Conservation (phyloP, 2,888 invertebrate genomes). For the Serripes groenlandicus region DNA sequence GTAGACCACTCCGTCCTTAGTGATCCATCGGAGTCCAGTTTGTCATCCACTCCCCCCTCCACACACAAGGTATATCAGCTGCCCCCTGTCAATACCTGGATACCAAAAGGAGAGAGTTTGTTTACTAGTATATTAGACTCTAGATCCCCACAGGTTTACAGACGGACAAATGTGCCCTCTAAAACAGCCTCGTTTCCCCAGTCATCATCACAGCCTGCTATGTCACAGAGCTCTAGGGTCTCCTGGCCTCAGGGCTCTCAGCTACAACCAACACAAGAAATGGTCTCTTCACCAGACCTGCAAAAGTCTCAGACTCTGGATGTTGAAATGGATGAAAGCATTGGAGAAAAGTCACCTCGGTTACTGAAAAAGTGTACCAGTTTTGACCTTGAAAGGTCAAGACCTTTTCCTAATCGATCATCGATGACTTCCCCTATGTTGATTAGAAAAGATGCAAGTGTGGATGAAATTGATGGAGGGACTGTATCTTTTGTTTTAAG, state of each 20-base stretch:
- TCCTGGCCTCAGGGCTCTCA: conserved; percentile 61
- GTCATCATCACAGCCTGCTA: conserved; percentile 21
- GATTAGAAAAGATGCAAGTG: conserved; percentile 40
- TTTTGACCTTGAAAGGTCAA: conserved; percentile 65
- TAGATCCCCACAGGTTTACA: conserved; percentile 65
- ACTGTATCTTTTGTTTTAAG: not conserved
- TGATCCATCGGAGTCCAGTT: conserved; percentile 13
- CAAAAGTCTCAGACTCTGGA: not conserved
- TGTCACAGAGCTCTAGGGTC: conserved; percentile 37
- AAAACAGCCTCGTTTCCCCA: conserved; percentile 55
- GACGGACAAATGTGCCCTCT: conserved; percentile 30
- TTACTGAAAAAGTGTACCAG: conserved; percentile 63
- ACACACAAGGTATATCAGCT: conserved; percentile 51
- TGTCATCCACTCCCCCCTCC: conserved; percentile 13
- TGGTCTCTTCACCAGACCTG: not conserved
- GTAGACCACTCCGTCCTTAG: conserved; percentile 43
- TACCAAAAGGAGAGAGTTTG: conserved; percentile 60
- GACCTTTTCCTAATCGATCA: conserved; percentile 62
- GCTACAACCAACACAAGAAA: not conserved
- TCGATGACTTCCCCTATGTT: conserved; percentile 52
- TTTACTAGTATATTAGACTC: conserved; percentile 62
- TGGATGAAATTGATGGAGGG: conserved; percentile 18
- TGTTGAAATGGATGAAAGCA: not conserved
- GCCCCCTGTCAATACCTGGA: conserved; percentile 60
- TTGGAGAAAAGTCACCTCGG: conserved; percentile 43